A percentile compares a stretch with the other conserved stretches of the same genome.
Conservation (phyloP, 2,888 invertebrate species). For the Ormyrus pomaceus region DNA sequence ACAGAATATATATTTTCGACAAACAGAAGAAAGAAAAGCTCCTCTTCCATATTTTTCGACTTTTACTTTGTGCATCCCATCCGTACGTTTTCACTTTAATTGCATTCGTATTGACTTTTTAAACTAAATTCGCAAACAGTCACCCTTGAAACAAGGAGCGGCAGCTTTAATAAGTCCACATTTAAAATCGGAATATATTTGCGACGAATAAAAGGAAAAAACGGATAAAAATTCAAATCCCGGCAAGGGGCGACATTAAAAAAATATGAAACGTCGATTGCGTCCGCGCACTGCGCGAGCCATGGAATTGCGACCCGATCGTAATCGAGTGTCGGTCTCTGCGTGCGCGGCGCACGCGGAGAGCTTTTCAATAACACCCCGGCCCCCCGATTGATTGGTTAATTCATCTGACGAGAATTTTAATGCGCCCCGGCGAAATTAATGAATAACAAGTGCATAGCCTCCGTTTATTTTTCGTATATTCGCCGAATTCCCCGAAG, state of each 20-base stretch:
- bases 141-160: too few relatives aligned
- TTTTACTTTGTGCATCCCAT: too few relatives aligned
- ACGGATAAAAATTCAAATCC: not conserved
- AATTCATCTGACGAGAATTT: constrained; percentile 36
- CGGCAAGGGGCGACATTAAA: not conserved
- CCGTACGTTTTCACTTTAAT: too few relatives aligned
- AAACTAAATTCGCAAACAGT: too few relatives aligned
- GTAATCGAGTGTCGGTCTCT: constrained; percentile 3
- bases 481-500: not conserved
- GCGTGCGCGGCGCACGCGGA: not conserved
- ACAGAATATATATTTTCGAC: too few relatives aligned
- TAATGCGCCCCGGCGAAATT: constrained; percentile 6
- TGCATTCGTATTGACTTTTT: too few relatives aligned
- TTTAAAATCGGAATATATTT: too few relatives aligned
- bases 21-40: too few relatives aligned
- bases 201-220: too few relatives aligned
- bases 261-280: not conserved
- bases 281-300: not conserved
- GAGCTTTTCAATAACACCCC: constrained; percentile 14
- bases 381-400: constrained; percentile 13
- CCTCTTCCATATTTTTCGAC: too few relatives aligned
- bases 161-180: too few relatives aligned
- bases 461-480: constrained; percentile 18
- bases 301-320: not conserved
- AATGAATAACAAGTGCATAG: constrained; percentile 28